Conservation (phyloP, 2,888 invertebrate genomes). For the Lottia gigantea region DNA sequence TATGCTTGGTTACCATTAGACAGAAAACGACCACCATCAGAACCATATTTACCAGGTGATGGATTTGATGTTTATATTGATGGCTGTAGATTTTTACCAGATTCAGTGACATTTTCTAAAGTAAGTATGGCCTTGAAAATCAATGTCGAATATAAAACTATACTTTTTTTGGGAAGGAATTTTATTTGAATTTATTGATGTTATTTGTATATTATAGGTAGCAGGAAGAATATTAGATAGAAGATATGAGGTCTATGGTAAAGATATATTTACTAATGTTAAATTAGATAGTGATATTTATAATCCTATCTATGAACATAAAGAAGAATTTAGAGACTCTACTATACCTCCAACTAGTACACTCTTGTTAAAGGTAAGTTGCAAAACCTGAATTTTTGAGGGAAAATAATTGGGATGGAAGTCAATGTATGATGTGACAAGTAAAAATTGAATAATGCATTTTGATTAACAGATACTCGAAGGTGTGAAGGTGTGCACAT, state of each 20-base stretch:
- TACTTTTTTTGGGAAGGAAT: no score
- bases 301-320: slow-evolving; percentile 63
- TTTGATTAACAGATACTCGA: no score
- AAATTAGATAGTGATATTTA: slow-evolving; percentile 64
- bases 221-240: slow-evolving; percentile 61
- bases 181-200: no score
- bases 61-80: slow-evolving; percentile 67
- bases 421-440: no score
- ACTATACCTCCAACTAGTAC: slow-evolving; percentile 63
- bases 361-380: slow-evolving; percentile 60
- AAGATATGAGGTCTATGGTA: slow-evolving; percentile 56
- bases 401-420: no score
- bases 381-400: no score
- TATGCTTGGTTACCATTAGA: slow-evolving; percentile 60
- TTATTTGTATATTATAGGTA: slow-evolving; percentile 45
- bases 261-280: slow-evolving; percentile 56
- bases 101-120: slow-evolving; percentile 61
- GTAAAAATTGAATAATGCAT: no score
- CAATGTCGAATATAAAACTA: no score
- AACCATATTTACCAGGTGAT: slow-evolving; percentile 59
- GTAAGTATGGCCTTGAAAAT: slow-evolving; percentile 34
- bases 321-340: slow-evolving; percentile 61
- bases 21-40: slow-evolving; percentile 49
- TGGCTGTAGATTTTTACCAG: slow-evolving; percentile 62
- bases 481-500: no score